Evolutionary conservation across 92 coral and sea anemone species (phyloP), one percentile per base, ranked within the genome.

Genomic region (Micromussa lordhowensis): DNA sequence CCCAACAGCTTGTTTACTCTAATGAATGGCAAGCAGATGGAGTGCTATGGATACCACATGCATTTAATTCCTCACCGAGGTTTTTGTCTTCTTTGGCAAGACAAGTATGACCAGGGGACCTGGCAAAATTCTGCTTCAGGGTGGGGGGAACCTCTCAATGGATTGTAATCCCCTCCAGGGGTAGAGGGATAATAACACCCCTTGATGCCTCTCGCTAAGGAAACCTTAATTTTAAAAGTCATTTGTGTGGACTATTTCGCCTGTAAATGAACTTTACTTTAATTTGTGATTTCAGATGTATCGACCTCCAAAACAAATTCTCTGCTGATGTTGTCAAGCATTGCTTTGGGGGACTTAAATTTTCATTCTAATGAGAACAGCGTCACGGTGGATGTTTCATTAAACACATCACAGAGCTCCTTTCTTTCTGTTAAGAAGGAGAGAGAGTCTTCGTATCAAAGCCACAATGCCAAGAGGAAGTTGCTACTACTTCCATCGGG

Each of bases 401-500:
- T 55, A 11, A 34, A 28, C 34, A 34, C 26, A 8, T 48, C 71
- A 34, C 81, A 24, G 34, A 70, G 31, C 28, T 31, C 69, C 10
- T 59, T 32, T 3, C 14, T 63, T 34, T 55, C 72, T 11, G 81
- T 18, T 2, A 38, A 73, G 88, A 84, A 73, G 14, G 72, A 74
- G 38, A 74, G 34, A 38, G 35, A 24, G 57, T 54, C 63, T 77
- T 49, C 29, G n/a, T 75, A 22, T 36, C 88, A 74, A 54, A 75
- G 71, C 57, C 51, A 58, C 54, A 84, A 73, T 18, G 72, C 71
- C 14, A 38, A 29, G 10, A 73, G 88, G 55, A 84, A 75, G 55
- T 6, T 84, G 32, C 36, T 73, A n/a, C 88, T 84, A 19, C 88
- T 84, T 35, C 81, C 88, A 24, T 24, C 70, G 21, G 48, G 81